Evolutionary conservation across 2,113 vertebrate genomes (phyloP), one percentile per base, ranked within the genome.

Genomic region (Thryonomys swinderianus): DNA sequence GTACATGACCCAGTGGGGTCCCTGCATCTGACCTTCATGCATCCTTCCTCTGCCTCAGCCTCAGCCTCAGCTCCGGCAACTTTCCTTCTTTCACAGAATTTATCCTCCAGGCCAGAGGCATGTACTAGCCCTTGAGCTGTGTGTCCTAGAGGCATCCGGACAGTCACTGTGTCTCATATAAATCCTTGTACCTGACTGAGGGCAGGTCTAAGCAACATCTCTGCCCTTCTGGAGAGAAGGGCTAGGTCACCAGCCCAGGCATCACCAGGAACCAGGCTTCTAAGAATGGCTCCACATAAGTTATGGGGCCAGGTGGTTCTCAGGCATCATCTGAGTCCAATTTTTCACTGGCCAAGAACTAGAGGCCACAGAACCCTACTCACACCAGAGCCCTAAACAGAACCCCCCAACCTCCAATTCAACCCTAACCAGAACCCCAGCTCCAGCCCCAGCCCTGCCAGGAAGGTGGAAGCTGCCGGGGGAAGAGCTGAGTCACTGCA

Each of bases 401-500:
- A 57, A 62, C 25, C 61, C 42, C 7, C 45, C 23, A 45, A 74
- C 23, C 25, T 40, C 7, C 42, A 13, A 37, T 21, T 21, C 1
- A 10, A 32, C 7, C 14, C 42, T 7, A 30, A 30, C 42, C 25
- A 6, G 8, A 76, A 13, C 67, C n/a, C 66, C 6, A 42, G 10
- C 18, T 20, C 73, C 45, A 32, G 42, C 16, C 30, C 42, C 30
- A 20, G 7, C 6, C 1, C 3, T 34, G 32, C 13, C 1, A 25
- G 69, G 94, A 69, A 90, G 71, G 55, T 61, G 78, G 69, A 16
- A 17, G 88, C 37, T 0, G 4, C 62, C n/a, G 18, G 74, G 10
- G 95, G 93, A 94, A 95, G 61, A 5, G 88, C 92, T 93, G 93
- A 82, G 84, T 92, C 95, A 0, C 25, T 5, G 23, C 95, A 97